Evolutionary conservation across 2,797 vertebrate species (phyloP), one percentile per base, ranked within the genome.

Genomic region (Brachyrhaphis roseni): DNA sequence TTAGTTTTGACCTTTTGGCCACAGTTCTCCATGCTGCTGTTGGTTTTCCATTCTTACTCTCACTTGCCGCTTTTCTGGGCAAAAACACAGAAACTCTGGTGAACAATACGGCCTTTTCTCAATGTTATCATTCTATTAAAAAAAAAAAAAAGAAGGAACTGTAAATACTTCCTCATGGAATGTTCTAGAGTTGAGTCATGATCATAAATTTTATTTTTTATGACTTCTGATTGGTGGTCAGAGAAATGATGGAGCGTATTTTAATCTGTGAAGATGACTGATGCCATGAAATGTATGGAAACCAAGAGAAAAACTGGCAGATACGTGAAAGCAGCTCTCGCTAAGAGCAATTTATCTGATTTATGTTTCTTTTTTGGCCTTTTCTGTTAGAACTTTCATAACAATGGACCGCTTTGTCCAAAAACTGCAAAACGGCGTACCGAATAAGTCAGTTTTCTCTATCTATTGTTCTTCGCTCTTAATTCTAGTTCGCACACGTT

Each of bases 361-460:
- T 72, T n/a, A 59, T 36, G 41, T 72, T 45, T 57, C 51, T 77
- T n/a, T 71, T 77, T 49, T 13, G 28, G 43, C n/a, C 68, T 46
- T 71, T 71, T 8, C 68, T 28, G 41, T 78, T 39, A 31, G 6
- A 76, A 8, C 23, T 68, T 77, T 11, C 11, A 4, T 57, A 78
- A 39, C 72, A 23, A 51, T 26, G 57, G 18, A 49, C 20, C 34
- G 13, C 28, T 43, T 11, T 55, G 7, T 47, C 41, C 16, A 53
- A 12, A 59, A 70, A 49, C 64, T 49, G 78, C 71, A 16, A 39
- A 45, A 10, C 78, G 20, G 68, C 31, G 39, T 47, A 7, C 68
- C 72, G 28, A 79, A 49, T 55, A 34, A 20, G 31, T 57, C 34
- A 46, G 36, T 78, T 72, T 55, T 43, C 47, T 84, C 83, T 47